Conservation (phyloP, 2,888 invertebrate genomes). For the Volucella inflata region DNA sequence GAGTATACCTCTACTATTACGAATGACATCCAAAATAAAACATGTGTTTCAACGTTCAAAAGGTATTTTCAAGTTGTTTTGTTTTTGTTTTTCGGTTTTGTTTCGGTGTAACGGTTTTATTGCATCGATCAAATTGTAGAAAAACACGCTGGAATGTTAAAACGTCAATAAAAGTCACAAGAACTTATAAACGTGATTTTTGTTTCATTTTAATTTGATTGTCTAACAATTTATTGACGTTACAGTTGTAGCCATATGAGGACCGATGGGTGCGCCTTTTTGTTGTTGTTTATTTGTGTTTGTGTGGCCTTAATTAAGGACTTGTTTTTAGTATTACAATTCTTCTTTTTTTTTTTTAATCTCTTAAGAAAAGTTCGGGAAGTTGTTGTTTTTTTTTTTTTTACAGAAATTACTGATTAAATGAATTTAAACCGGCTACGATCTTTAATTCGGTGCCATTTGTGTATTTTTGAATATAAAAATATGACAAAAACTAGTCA, state of each 20-base stretch:
- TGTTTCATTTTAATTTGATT: constrained; percentile 1
- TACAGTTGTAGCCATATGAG: constrained; percentile 15
- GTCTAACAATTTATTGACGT: constrained; percentile 10
- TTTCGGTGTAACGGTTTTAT: constrained; percentile 8
- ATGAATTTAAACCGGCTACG: too few relatives aligned
- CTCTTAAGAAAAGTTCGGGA: too few relatives aligned
- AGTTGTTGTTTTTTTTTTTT: too few relatives aligned
- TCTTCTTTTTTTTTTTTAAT: too few relatives aligned
- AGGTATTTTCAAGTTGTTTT: constrained; percentile 22
- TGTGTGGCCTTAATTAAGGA: not conserved
- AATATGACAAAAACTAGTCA: too few relatives aligned
- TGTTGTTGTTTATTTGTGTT: not conserved
- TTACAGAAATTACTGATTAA: too few relatives aligned
- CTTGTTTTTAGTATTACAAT: too few relatives aligned
- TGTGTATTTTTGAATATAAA: too few relatives aligned
- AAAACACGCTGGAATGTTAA: constrained; percentile 17
- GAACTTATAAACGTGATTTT: constrained; percentile 31
- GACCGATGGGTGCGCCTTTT: not conserved
- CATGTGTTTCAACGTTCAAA: constrained; percentile 19
- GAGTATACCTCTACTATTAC: constrained; percentile 13
- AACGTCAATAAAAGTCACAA: constrained; percentile 31
- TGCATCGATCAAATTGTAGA: not conserved
- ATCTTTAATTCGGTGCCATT: too few relatives aligned
- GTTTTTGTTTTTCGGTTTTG: not conserved
- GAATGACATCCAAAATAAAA: constrained; percentile 18